phyloP scores from a whole-genome alignment of 1,140 invertebrate genomes.

The Drosophila nasuta region DNA sequence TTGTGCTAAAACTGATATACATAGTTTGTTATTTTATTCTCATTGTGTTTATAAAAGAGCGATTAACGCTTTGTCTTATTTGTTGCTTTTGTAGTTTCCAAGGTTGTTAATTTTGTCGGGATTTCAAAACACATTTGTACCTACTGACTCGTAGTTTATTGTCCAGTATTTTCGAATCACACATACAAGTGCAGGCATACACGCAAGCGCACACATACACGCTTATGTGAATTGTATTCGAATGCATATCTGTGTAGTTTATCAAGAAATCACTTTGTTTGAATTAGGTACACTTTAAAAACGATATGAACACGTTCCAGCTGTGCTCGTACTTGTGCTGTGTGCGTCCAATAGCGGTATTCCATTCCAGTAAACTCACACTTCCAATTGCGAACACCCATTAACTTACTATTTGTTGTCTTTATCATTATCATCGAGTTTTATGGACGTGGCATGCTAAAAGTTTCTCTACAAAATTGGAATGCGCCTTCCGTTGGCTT shows the following conservation, averaged over 20 bases:
- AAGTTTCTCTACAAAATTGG: slow-evolving; percentile 27
- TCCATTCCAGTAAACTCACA: slow-evolving; percentile 60
- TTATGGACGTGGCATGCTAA: slow-evolving; percentile 13
- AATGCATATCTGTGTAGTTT: slow-evolving; percentile 29
- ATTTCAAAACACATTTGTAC: slow-evolving; percentile 33
- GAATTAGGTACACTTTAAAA: slow-evolving; percentile 47
- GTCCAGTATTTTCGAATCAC: slow-evolving; percentile 7
- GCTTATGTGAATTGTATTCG: slow-evolving; percentile 1
- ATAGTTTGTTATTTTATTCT: slow-evolving; percentile 41
- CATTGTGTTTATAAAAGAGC: slow-evolving; percentile 43
- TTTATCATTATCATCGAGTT: slow-evolving; percentile 17
- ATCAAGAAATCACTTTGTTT: slow-evolving; percentile 70
- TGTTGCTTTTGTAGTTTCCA: slow-evolving; percentile 60
- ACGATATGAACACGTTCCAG: slow-evolving; percentile 55
- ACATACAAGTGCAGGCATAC: slow-evolving; percentile 4
- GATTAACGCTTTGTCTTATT: slow-evolving; percentile 49
- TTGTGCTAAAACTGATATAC: slow-evolving; percentile 44
- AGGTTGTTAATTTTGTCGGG: slow-evolving; percentile 60
- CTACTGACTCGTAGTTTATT: neutral
- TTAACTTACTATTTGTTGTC: slow-evolving; percentile 56
- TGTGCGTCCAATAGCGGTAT: slow-evolving; percentile 28
- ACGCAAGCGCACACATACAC: neutral
- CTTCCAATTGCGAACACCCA: slow-evolving; percentile 32
- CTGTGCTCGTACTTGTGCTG: slow-evolving; percentile 51
- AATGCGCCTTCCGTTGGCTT: slow-evolving; percentile 7